Conservation (phyloP, 2,113 vertebrate genomes). For the Chionodraco myersi region DNA sequence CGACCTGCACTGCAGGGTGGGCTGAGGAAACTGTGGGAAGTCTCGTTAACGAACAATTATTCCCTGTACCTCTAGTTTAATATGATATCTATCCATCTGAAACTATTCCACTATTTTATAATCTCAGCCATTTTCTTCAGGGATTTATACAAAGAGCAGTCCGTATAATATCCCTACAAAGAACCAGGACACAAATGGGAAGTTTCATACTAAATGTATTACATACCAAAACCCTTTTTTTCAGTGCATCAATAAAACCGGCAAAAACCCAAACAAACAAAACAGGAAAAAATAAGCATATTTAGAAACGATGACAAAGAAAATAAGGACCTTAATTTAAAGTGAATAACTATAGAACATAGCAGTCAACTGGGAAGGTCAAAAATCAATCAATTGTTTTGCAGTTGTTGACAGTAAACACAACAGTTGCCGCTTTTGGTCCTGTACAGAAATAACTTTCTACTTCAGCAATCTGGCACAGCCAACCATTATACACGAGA, state of each 20-base stretch:
- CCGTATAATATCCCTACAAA: conserved; percentile 6
- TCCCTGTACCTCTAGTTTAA: conserved; percentile 38
- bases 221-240: conserved; percentile 13
- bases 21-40: conserved; percentile 64
- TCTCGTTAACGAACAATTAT: conserved; percentile 55
- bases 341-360: background rate
- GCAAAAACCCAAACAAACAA: conserved; percentile 24
- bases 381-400: conserved; percentile 15
- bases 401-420: conserved; percentile 33
- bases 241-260: conserved; percentile 10
- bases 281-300: conserved; percentile 19
- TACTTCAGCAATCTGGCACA: conserved; percentile 28
- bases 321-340: conserved; percentile 35
- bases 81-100: conserved; percentile 17
- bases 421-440: conserved; percentile 9
- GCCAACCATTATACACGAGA: background rate
- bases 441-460: conserved; percentile 44
- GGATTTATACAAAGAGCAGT: conserved; percentile 14
- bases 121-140: background rate
- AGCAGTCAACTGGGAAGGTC: conserved; percentile 20
- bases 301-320: conserved; percentile 16
- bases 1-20: conserved; percentile 50
- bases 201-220: conserved; percentile 64
- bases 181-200: conserved; percentile 9
- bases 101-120: conserved; percentile 39